phyloP scores from a whole-genome alignment of 2,113 vertebrate species.

The Thamnaconus septentrionalis region DNA sequence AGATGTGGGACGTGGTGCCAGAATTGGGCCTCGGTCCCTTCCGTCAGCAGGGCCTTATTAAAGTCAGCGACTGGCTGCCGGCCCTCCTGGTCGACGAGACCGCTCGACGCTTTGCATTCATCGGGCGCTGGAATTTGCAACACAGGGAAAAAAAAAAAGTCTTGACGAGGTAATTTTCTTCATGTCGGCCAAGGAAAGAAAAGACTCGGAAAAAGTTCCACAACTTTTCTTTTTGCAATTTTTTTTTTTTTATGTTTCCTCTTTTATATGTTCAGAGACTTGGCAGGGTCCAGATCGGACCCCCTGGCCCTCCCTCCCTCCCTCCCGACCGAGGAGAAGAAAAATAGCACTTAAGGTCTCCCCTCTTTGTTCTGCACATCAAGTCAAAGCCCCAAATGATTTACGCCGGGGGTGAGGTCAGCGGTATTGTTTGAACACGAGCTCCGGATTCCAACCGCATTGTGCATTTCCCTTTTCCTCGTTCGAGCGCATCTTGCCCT shows the following conservation, averaged over 20 bases:
- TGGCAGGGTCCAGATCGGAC: conserved; percentile 8
- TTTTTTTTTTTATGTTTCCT: conserved; percentile 39
- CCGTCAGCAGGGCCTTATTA: conserved; percentile 53
- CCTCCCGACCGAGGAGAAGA: background rate
- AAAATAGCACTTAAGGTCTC: conserved; percentile 23
- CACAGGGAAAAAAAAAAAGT: conserved; percentile 43
- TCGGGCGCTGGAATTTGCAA: conserved; percentile 61
- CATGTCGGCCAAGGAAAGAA: conserved; percentile 18
- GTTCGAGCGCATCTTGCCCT: conserved; percentile 37
- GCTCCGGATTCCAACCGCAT: conserved; percentile 36
- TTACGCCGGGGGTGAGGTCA: conserved; percentile 55
- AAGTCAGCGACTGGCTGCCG: conserved; percentile 49
- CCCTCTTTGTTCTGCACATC: conserved; percentile 45
- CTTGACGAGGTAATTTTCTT: conserved; percentile 43
- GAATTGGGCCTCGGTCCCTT: conserved; percentile 30
- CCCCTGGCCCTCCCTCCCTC: conserved; percentile 4
- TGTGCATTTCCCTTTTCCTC: conserved; percentile 48
- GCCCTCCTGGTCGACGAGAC: conserved; percentile 62
- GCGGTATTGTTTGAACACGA: conserved; percentile 54
- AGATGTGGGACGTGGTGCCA: conserved; percentile 52
- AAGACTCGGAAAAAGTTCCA: conserved; percentile 10
- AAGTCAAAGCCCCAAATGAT: conserved; percentile 42
- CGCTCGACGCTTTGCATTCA: conserved; percentile 53
- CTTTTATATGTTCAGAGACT: conserved; percentile 18
- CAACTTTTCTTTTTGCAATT: too few species aligned